Percentiles rank a stretch among this genome's conserved stretches.
Evolutionary conservation across 2,797 vertebrate genomes (phyloP).

Genomic region (Monodelphis domestica): DNA sequence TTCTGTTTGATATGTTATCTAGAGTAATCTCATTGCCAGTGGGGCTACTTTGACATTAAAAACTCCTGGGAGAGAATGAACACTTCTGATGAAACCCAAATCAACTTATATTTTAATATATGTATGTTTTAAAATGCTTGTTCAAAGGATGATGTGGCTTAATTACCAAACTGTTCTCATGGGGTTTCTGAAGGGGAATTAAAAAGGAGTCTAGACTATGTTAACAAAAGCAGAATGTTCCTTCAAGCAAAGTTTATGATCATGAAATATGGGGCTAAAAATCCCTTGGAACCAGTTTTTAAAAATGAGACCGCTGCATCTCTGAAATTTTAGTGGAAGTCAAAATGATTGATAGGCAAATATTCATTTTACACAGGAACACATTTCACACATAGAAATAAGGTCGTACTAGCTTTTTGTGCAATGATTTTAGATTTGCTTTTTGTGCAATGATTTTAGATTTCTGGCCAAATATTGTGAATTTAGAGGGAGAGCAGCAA

Average conservation of each 20-base stretch:
- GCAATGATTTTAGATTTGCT: background rate
- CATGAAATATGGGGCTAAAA: conserved; percentile 15
- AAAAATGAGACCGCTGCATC: background rate
- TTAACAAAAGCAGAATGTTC: background rate
- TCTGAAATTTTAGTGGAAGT: conserved; percentile 4
- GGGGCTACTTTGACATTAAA: background rate
- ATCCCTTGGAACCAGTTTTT: background rate
- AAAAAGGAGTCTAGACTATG: background rate
- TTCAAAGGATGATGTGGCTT: background rate
- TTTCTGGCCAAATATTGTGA: background rate
- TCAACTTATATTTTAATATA: background rate
- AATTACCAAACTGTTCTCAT: background rate
- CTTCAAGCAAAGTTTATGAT: background rate
- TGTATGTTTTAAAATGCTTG: background rate
- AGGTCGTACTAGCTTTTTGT: background rate
- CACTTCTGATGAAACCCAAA: background rate
- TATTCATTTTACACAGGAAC: background rate
- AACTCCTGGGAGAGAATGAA: background rate
- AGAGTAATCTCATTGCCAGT: background rate
- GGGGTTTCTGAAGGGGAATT: background rate
- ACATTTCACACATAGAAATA: background rate
- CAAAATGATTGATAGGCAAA: background rate
- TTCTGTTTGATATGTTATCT: rapidly evolving
- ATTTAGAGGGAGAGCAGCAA: background rate
- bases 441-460: background rate